Evolutionary conservation across 1,140 invertebrate genomes (phyloP), one percentile per base, ranked within the genome.

Genomic region (Microvelia longipes): DNA sequence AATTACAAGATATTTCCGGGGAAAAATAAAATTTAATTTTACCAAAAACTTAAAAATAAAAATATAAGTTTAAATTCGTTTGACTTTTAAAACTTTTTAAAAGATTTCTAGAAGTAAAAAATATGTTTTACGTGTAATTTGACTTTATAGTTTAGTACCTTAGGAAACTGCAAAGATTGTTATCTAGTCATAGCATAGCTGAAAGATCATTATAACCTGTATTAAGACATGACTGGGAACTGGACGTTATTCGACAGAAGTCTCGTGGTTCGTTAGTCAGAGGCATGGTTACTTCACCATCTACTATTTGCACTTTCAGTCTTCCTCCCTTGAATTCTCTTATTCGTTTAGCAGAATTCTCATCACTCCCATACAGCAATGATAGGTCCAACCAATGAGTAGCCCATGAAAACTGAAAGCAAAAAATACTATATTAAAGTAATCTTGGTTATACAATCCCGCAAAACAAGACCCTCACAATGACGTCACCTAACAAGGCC

Each of bases 351-450:
- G 88, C 86, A 70, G 87, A 82, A 65, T 83, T 75, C 13, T 85
- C 81, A 25, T 79, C 87, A 30, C 88, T 90, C 1, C 93, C 93
- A 75, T 96, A 96, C 11, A 93, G 86, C 61, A 90, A 79, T 0
- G 92, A 95, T 14, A 90, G 82, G 77, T 96, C 94, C 81, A 96
- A 80, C 75, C 84, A 95, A 1, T 90, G 85, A 13, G 92, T 93
- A 0, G 94, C 88, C n/a, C 84, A 84, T 5, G 90, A 89, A 28
- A 94, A 74, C 87, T 93, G 78, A 15, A n/a, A 5, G 24, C n/a
- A 25, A 27, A n/a, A 2, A 13, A 28, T 14, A 5, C 11, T 67
- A n/a, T 67, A n/a, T n/a, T 28, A 64, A 15, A 14, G 62, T 26
- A n/a, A n/a, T n/a, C n/a, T n/a, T n/a, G n/a, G n/a, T n/a, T n/a